phyloP scores from a whole-genome alignment of 2,888 invertebrate species.

The Toxonevra muliebris region DNA sequence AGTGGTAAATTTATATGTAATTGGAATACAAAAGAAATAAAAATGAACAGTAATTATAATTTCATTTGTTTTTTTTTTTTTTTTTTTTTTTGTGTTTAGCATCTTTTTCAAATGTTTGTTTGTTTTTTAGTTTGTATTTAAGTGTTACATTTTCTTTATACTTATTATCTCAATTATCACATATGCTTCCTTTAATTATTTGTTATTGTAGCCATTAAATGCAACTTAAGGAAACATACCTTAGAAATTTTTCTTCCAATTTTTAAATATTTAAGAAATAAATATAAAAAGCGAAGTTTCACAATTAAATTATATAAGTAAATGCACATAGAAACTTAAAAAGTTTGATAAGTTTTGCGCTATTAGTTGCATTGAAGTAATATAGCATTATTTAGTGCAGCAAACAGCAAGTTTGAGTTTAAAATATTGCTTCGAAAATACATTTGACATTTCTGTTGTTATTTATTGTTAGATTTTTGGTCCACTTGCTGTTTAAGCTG shows the following conservation, averaged over 20 bases:
- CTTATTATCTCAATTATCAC: constrained; percentile 62
- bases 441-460: constrained; percentile 5
- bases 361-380: no score
- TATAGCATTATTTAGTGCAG: no score
- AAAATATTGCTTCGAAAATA: constrained; percentile 35
- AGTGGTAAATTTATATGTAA: background rate
- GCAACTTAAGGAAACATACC: constrained; percentile 47
- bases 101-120: constrained; percentile 28
- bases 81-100: constrained; percentile 8
- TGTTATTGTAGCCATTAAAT: constrained; percentile 17
- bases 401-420: background rate
- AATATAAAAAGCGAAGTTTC: no score
- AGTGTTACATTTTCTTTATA: constrained; percentile 20
- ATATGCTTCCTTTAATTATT: constrained; percentile 50
- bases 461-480: background rate
- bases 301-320: no score
- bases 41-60: constrained; percentile 5
- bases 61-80: constrained; percentile 12
- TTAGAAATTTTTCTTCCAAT: background rate
- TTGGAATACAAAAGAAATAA: background rate
- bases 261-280: background rate
- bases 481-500: constrained; percentile 20
- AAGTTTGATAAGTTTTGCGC: no score
- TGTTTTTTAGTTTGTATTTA: constrained; percentile 11
- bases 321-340: no score